Percentiles rank a stretch among this genome's conserved stretches.
Conservation (phyloP, 2,113 vertebrate species). For the Poeciliopsis turrubarensis region DNA sequence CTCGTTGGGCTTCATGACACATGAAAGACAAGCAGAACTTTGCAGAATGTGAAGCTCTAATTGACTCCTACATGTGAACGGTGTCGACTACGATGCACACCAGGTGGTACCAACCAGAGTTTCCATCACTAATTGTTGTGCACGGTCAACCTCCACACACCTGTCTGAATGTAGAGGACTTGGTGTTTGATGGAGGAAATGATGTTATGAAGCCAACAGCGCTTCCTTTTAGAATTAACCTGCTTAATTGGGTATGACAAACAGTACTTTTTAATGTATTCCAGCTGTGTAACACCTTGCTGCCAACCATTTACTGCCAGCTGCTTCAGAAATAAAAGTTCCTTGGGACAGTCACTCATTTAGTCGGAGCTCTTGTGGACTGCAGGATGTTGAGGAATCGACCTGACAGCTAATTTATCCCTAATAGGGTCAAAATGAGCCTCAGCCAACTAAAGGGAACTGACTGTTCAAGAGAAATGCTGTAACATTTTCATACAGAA, state of each 20-base stretch:
- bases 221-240: neutral
- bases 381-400: slow-evolving; percentile 2
- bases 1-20: slow-evolving; percentile 75
- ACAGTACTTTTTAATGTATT: neutral
- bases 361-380: slow-evolving; percentile 7
- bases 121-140: neutral
- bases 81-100: slow-evolving; percentile 28
- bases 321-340: neutral
- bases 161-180: slow-evolving; percentile 12
- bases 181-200: neutral
- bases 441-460: neutral
- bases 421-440: slow-evolving; percentile 9
- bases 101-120: neutral
- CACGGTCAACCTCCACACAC: slow-evolving; percentile 24
- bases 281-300: neutral
- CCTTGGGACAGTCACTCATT: neutral
- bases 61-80: slow-evolving; percentile 45
- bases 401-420: slow-evolving; percentile 3
- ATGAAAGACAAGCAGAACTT: slow-evolving; percentile 64
- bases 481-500: neutral
- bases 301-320: neutral
- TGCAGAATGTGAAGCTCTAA: slow-evolving; percentile 54
- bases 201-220: neutral
- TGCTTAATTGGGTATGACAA: neutral
- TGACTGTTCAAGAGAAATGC: neutral